Evolutionary conservation across 2,113 vertebrate species (phyloP).

Genomic region (Rana temporaria): DNA sequence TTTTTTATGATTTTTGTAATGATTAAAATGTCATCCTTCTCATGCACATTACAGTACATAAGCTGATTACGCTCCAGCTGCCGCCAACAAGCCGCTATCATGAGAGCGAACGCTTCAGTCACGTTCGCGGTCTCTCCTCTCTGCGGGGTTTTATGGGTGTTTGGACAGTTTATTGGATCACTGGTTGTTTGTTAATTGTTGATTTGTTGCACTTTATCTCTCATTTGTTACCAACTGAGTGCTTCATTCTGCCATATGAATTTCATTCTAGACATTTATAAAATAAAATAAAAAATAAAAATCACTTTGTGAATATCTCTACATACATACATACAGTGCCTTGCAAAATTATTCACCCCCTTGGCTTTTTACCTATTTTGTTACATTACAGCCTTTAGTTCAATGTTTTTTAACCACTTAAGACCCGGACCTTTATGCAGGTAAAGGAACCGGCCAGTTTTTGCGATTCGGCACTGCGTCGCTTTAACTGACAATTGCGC

Average conservation of each 20-base stretch:
- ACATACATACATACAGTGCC: too few species aligned
- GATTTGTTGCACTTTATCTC: constrained; percentile 42
- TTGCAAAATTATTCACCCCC: too few species aligned
- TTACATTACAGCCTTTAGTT: too few species aligned
- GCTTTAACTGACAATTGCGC: too few species aligned
- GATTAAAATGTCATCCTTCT: constrained; percentile 22
- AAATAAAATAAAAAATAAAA: too few species aligned
- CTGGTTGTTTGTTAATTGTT: constrained; percentile 13
- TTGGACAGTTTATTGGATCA: constrained; percentile 21
- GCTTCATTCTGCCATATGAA: neutral
- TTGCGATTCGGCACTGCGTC: too few species aligned
- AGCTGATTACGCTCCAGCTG: constrained; percentile 6
- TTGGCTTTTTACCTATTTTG: too few species aligned
- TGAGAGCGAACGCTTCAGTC: neutral
- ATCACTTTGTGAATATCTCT: too few species aligned
- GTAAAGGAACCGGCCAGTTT: too few species aligned
- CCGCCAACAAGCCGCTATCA: neutral
- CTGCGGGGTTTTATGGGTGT: neutral
- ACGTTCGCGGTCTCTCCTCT: neutral
- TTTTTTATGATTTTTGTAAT: constrained; percentile 3
- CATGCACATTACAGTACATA: constrained; percentile 8
- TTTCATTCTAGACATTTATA: too few species aligned
- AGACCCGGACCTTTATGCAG: too few species aligned
- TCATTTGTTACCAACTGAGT: constrained; percentile 1
- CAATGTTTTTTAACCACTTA: too few species aligned